phyloP scores from a whole-genome alignment of 1,140 invertebrate genomes.

The Teleogryllus occipitalis region DNA sequence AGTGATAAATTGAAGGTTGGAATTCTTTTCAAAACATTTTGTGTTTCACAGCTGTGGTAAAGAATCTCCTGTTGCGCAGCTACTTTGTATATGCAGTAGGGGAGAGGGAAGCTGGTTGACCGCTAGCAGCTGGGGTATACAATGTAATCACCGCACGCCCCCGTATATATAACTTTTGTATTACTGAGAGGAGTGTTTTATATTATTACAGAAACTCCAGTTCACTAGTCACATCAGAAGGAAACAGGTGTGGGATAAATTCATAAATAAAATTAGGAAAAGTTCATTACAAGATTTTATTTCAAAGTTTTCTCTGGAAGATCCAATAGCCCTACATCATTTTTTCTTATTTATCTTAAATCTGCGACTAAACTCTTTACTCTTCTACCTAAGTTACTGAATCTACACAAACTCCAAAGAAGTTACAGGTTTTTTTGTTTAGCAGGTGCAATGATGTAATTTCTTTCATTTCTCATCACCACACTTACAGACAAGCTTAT shows the following conservation, averaged over 20 bases:
- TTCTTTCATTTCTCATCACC: conserved; percentile 9
- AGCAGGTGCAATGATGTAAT: neutral
- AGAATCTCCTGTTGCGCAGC: no score
- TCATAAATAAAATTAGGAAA: conserved; percentile 13
- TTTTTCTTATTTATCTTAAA: conserved; percentile 21
- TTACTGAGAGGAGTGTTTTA: no score
- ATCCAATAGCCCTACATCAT: conserved; percentile 26
- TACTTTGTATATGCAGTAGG: no score
- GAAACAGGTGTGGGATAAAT: neutral
- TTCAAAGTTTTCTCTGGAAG: conserved; percentile 25
- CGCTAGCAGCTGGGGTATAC: no score
- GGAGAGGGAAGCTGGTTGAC: no score
- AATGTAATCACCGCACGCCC: no score
- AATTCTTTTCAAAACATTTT: no score
- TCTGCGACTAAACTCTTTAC: conserved; percentile 23
- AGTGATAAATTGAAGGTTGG: no score
- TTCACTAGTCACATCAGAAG: neutral
- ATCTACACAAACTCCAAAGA: conserved; percentile 25
- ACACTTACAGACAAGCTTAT: neutral
- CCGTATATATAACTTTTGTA: no score
- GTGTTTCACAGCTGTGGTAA: no score
- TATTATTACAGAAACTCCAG: no score
- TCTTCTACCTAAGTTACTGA: conserved; percentile 21
- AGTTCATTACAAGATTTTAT: conserved; percentile 27
- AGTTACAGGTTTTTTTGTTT: conserved; percentile 17